Evolutionary conservation across 2,113 vertebrate species (phyloP), one percentile per base, ranked within the genome.

Genomic region (Cromileptes altivelis): DNA sequence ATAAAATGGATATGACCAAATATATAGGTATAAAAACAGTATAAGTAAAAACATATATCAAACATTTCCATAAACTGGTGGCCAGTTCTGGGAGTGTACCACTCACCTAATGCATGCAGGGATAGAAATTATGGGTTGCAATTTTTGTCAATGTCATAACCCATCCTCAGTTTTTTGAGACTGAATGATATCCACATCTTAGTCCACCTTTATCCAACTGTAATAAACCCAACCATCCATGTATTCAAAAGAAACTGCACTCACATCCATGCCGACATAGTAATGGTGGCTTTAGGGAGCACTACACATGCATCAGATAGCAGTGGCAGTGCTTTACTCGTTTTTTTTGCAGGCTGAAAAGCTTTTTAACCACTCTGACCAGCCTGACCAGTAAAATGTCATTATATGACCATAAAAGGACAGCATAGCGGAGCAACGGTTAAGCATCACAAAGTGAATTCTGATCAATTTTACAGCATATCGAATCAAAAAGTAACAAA

Each of bases 161-260:
- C 45, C 10, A 10, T 33, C 12, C 21, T 30, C 33, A 8, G 25
- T 33, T 13, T 52, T 74, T 50, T 52, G 49, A 64, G n/a, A 42
- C 30, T 52, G 27, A 52, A 53, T 40, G 25, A 27, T 23, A 40
- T 60, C 62, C 21, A n/a, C 33, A 11, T 77, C 11, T 19, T 75
- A 4, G 33, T 6, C 61, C 53, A 23, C 53, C 18, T 69, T 61
- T 40, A 49, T 42, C 57, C 57, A 70, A 23, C 19, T 58, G 75
- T 56, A 45, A n/a, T 23, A 78, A 60, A 50, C 12, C 4, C 11
- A 68, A 30, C 52, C 37, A 30, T 58, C 37, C 50, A 42, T 52
- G 52, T 78, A 42, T 70, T 70, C 56, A 62, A 70, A 30, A 42
- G 18, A 55, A 63, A 52, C 27, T 50, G 55, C 50, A 57, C 58